A percentile compares a stretch with the other conserved stretches of the same genome.
Evolutionary conservation across 2,888 invertebrate genomes (phyloP).

Genomic region (Tenthredo amoena): DNA sequence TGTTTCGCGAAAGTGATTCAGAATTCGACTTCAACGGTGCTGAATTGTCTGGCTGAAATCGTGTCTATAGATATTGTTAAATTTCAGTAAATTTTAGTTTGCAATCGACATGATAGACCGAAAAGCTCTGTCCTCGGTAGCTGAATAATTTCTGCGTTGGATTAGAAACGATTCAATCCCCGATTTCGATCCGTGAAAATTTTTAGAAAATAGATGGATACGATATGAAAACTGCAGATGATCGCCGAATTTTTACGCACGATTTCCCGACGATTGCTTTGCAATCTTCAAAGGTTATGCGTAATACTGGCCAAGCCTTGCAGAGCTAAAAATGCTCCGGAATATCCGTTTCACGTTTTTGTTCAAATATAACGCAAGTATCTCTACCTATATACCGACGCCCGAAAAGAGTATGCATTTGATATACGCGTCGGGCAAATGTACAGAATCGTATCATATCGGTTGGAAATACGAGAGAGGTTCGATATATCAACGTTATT

Average conservation of each 20-base stretch:
- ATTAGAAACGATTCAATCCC: background rate
- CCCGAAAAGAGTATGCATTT: slow-evolving; percentile 15
- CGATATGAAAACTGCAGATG: background rate
- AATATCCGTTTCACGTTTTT: background rate
- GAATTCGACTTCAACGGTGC: background rate
- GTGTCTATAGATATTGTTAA: background rate
- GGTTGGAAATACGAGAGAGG: slow-evolving; percentile 43
- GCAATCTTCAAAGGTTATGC: slow-evolving; percentile 9
- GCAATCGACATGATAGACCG: background rate
- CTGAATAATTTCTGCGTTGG: background rate
- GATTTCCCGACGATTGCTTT: background rate
- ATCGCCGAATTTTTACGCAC: background rate
- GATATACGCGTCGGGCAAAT: slow-evolving; percentile 5
- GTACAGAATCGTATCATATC: slow-evolving; percentile 47
- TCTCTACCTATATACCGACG: background rate
- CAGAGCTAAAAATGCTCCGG: background rate
- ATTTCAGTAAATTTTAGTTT: background rate
- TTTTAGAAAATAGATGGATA: background rate
- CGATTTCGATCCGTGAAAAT: background rate
- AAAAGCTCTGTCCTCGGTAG: background rate
- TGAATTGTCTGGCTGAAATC: background rate
- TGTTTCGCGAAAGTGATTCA: background rate
- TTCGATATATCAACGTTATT: slow-evolving; percentile 57
- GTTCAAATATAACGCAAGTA: background rate
- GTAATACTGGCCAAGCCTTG: background rate